Evolutionary conservation across 2,888 invertebrate species (phyloP).

Genomic region (Pseudococcus viburni): DNA sequence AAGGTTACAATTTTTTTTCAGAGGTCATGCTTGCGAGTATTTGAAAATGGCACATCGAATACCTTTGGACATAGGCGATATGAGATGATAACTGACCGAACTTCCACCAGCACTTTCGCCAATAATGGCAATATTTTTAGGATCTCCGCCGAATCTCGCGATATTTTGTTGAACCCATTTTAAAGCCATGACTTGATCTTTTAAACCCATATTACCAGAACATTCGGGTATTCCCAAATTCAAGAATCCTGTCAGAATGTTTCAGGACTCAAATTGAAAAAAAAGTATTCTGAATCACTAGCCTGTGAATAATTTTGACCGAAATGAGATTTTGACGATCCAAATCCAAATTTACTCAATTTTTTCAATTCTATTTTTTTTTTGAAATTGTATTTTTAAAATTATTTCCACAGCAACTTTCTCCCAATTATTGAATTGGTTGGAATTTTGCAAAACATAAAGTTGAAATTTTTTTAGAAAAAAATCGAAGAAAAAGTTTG

Average conservation of each 20-base stretch:
- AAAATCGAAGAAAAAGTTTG: too few species aligned
- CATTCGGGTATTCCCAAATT: conserved; percentile 67
- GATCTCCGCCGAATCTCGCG: conserved; percentile 76
- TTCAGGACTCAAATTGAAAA: too few species aligned
- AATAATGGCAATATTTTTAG: conserved; percentile 74
- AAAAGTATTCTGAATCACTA: too few species aligned
- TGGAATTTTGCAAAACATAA: too few species aligned
- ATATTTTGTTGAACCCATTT: conserved; percentile 77
- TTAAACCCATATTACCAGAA: conserved; percentile 72
- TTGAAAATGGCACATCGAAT: not conserved
- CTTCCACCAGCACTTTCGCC: conserved; percentile 68
- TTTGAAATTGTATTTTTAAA: too few species aligned
- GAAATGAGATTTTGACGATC: too few species aligned
- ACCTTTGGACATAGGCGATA: conserved; percentile 67
- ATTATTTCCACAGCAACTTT: too few species aligned
- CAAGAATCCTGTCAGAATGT: conserved; percentile 65
- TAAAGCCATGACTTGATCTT: conserved; percentile 75
- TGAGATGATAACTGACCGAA: conserved; percentile 63
- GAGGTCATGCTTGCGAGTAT: not conserved
- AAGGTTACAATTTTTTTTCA: not conserved
- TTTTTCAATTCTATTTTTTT: too few species aligned
- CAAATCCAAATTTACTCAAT: too few species aligned
- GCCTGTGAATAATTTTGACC: too few species aligned
- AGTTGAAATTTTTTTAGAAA: too few species aligned
- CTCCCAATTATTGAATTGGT: too few species aligned